Base-by-base conservation (phyloP, 2,113 vertebrate genomes). In the Sakesphorus luctuosus region DNA sequence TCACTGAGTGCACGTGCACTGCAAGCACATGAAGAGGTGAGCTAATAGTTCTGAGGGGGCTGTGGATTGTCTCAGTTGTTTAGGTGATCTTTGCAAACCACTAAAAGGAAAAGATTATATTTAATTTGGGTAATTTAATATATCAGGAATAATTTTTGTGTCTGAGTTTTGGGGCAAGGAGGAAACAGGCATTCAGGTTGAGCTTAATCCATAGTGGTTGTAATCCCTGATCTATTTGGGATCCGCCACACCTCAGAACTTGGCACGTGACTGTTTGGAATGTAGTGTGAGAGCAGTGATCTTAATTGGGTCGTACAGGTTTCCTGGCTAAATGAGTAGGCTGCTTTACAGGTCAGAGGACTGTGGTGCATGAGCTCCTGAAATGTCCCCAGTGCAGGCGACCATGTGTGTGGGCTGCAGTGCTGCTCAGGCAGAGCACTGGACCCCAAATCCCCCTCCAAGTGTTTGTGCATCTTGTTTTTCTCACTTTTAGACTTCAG, bases 381-480 rank as follows among this genome's bases (percentile, higher is more conserved):
- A 23, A 50, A 16, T 50, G 12, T 40, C 36, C 62, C 8, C 43
- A 9, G 16, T 58, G 26, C 2, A 1, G 13, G 31, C 62, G 15
- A 29, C 47, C 6, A 2, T 4, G 10, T 18, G 40, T 74, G 29
- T 17, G 23, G 35, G 7, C 12, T 20, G 15, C 28, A 49, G 23
- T 7, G 47, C 18, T 49, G 36, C 28, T 73, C 40, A 13, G 25
- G 33, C 18, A 78, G 43, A 40, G 16, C 47, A 36, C 52, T 59
- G 69, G 13, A 55, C 33, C 36, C 21, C 1, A 1, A 16, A 0
- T 6, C 20, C 23, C 7, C 2, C 23, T 58, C 18, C 13, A 24
- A 28, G 36, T 28, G 21, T 50, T 68, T 9, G 8, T 84, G 40
- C 9, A 1, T 35, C 78, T 81, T 33, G 11, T 36, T 52, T 49